Conservation (phyloP, 2,888 invertebrate species). For the Acronicta psi region DNA sequence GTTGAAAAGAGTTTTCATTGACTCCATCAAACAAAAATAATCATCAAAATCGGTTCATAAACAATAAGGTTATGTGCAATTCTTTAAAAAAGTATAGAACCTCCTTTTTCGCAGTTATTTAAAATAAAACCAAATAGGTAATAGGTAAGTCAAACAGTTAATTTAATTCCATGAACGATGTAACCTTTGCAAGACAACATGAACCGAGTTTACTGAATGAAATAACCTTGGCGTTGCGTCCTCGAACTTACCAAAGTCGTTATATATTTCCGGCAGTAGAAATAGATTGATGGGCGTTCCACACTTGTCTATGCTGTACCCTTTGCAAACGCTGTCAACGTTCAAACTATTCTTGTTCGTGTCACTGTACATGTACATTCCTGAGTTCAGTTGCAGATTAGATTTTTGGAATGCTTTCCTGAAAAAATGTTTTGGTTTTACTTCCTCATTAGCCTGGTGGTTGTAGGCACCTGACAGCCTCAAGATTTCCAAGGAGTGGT, state of each 20-base stretch:
- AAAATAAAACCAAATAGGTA: no score
- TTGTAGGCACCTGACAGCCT: no score
- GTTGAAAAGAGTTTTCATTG: no score
- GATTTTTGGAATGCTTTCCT: conserved; percentile 90
- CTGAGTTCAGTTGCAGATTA: conserved; percentile 91
- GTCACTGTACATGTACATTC: conserved; percentile 90
- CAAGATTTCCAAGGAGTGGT: no score
- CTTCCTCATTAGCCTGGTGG: no score
- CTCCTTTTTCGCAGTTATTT: no score
- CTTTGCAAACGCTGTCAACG: conserved; percentile 81
- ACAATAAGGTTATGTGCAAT: no score
- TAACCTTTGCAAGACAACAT: conserved; percentile 45
- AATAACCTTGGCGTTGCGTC: conserved; percentile 38
- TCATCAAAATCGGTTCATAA: no score
- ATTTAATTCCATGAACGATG: conserved; percentile 27
- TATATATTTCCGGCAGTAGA: conserved; percentile 90
- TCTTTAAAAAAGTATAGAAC: no score
- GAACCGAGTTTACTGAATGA: conserved; percentile 38
- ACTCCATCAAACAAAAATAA: no score
- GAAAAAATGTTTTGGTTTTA: no score
- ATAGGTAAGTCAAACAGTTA: conserved; percentile 21
- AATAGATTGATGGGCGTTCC: conserved; percentile 92
- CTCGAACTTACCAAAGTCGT: conserved; percentile 77
- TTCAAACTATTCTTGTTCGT: conserved; percentile 78
- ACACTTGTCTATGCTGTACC: conserved; percentile 86